phyloP scores from a whole-genome alignment of 2,888 invertebrate genomes.

The Tetranychus piercei region DNA sequence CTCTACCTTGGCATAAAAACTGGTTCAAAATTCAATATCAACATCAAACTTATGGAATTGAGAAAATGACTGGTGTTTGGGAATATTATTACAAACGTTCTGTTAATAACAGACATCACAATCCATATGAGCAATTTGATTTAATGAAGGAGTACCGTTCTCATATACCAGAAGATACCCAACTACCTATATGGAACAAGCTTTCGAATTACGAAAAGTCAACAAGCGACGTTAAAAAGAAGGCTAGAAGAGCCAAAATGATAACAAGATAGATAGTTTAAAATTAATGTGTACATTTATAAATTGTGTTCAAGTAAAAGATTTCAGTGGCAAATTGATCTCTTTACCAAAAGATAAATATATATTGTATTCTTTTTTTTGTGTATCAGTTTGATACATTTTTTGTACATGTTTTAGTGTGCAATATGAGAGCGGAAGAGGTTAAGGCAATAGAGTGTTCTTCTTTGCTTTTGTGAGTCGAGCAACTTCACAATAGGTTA shows the following conservation, averaged over 20 bases:
- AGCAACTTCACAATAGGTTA: conserved; percentile 6
- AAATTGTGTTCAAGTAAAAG: too few relatives aligned
- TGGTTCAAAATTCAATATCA: conserved; percentile 56
- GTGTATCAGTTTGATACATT: too few relatives aligned
- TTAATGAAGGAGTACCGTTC: conserved; percentile 79
- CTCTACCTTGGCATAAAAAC: conserved; percentile 67
- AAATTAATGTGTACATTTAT: too few relatives aligned
- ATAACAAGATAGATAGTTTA: not conserved
- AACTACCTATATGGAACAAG: conserved; percentile 63
- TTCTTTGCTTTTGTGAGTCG: not conserved
- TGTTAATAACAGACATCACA: conserved; percentile 22
- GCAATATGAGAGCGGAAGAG: too few relatives aligned
- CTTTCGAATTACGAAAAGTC: conserved; percentile 34
- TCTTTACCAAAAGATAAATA: too few relatives aligned
- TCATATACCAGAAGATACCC: conserved; percentile 67
- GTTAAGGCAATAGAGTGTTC: too few relatives aligned
- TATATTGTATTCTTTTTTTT: too few relatives aligned
- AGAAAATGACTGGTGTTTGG: conserved; percentile 32
- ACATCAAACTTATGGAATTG: conserved; percentile 47
- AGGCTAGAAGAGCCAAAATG: not conserved
- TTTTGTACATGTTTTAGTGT: too few relatives aligned
- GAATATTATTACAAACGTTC: conserved; percentile 13
- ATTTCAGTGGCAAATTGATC: too few relatives aligned
- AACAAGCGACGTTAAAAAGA: not conserved
- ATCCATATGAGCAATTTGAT: conserved; percentile 55